Conservation (phyloP, 1,140 invertebrate genomes). For the Chelonus insularis region DNA sequence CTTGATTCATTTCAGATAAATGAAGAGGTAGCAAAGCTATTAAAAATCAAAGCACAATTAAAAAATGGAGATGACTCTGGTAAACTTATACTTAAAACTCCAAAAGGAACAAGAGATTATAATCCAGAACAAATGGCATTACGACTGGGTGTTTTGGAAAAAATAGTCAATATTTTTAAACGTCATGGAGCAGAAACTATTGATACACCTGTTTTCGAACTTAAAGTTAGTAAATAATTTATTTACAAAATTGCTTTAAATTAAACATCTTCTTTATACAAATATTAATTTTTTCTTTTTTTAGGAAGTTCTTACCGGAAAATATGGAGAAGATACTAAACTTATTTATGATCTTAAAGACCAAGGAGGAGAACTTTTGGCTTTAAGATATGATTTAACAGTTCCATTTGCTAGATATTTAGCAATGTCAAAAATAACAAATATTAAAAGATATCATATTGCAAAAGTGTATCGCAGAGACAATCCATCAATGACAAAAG, state of each 20-base stretch:
- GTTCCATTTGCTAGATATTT: constrained; percentile 97
- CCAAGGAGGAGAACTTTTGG: constrained; percentile 96
- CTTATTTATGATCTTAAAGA: constrained; percentile 98
- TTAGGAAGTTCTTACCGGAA: constrained; percentile 97
- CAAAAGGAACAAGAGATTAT: constrained; percentile 96
- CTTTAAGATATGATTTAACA: constrained; percentile 85
- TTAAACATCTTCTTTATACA: too few species aligned
- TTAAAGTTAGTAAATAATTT: constrained; percentile 72
- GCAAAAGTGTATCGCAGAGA: constrained; percentile 97
- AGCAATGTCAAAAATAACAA: constrained; percentile 96
- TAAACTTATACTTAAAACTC: constrained; percentile 87
- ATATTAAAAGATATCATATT: constrained; percentile 93
- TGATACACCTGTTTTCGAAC: constrained; percentile 98
- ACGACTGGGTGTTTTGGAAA: constrained; percentile 84
- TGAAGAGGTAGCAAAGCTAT: constrained; percentile 79
- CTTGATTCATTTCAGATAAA: constrained; percentile 65
- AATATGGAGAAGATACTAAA: constrained; percentile 99
- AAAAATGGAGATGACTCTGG: constrained; percentile 63
- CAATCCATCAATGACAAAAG: constrained; percentile 95
- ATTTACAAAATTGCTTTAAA: too few species aligned
- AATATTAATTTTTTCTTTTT: too few species aligned
- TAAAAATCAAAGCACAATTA: constrained; percentile 78
- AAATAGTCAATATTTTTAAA: constrained; percentile 91
- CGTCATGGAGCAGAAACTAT: constrained; percentile 98
- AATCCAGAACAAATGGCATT: constrained; percentile 93